These are phyloP conservation scores for Melanostoma mellinum DNA, from an alignment of 2,888 invertebrate species.

Conservation along the genomic window DNA sequence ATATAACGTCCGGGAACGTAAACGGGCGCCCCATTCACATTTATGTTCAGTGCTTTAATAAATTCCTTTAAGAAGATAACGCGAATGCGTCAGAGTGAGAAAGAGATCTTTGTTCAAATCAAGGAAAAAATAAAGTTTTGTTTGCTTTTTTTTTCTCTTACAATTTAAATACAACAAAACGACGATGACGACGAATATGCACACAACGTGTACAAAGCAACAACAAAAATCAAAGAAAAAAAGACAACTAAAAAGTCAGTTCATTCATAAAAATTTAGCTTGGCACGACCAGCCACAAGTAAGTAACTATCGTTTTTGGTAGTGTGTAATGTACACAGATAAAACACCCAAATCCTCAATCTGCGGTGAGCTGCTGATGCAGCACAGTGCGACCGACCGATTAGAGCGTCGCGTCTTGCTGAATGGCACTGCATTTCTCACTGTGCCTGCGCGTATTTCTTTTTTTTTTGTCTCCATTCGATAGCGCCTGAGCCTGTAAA, in stretches of 20 bases:
- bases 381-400: slow-evolving; percentile 15
- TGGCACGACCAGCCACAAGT: slow-evolving; percentile 37
- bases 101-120: slow-evolving; percentile 63
- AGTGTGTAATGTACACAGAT: slow-evolving; percentile 47
- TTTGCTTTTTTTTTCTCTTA: slow-evolving; percentile 7
- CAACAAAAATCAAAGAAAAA: slow-evolving; percentile 33
- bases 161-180: slow-evolving; percentile 49
- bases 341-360: slow-evolving; percentile 55
- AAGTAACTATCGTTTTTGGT: slow-evolving; percentile 53
- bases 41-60: slow-evolving; percentile 35
- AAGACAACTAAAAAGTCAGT: background rate
- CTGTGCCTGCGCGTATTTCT: slow-evolving; percentile 9
- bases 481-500: background rate
- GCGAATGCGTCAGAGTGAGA: slow-evolving; percentile 45
- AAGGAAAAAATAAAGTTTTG: slow-evolving; percentile 31
- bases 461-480: background rate
- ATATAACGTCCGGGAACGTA: slow-evolving; percentile 52
- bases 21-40: slow-evolving; percentile 61
- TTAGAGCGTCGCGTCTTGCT: slow-evolving; percentile 16
- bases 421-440: slow-evolving; percentile 45
- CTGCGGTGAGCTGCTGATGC: slow-evolving; percentile 22
- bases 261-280: slow-evolving; percentile 69
- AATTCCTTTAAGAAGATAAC: slow-evolving; percentile 60
- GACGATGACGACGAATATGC: slow-evolving; percentile 28
- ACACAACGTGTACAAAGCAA: slow-evolving; percentile 41